phyloP scores from a whole-genome alignment of 2,797 vertebrate species.

The Diplodus sargus region DNA sequence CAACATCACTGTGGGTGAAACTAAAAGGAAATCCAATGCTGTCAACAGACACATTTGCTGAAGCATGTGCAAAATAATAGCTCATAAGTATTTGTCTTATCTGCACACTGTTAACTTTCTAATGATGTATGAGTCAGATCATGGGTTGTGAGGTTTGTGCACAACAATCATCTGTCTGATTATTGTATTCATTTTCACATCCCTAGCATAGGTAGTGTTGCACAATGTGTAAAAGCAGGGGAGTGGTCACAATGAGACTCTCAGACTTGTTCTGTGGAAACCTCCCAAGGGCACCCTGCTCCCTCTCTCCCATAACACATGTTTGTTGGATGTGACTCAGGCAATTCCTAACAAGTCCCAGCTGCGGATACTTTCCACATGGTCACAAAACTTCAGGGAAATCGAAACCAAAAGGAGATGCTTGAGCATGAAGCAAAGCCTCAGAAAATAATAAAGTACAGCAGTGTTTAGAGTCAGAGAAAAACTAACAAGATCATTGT shows the following conservation, averaged over 20 bases:
- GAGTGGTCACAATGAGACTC: slow-evolving; percentile 1
- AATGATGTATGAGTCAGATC: neutral
- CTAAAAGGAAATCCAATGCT: slow-evolving; percentile 32
- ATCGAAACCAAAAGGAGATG: slow-evolving; percentile 61
- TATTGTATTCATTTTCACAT: neutral
- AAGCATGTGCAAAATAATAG: slow-evolving; percentile 7
- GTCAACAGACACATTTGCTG: slow-evolving; percentile 20
- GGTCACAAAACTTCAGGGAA: slow-evolving; percentile 45
- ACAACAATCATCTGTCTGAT: neutral
- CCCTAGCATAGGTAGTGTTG: neutral
- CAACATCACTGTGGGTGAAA: slow-evolving; percentile 15
- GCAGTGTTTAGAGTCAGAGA: slow-evolving; percentile 6
- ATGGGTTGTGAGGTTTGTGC: neutral
- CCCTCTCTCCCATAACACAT: slow-evolving; percentile 32
- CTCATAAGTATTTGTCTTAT: slow-evolving; percentile 15
- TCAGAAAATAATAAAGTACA: slow-evolving; percentile 18
- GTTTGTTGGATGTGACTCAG: slow-evolving; percentile 38
- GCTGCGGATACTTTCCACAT: slow-evolving; percentile 54
- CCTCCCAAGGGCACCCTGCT: slow-evolving; percentile 14
- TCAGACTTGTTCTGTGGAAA: slow-evolving; percentile 50
- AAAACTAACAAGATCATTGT: neutral
- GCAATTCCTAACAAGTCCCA: slow-evolving; percentile 51
- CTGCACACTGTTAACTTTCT: neutral
- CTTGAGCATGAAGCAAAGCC: neutral
- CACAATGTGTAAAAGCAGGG: slow-evolving; percentile 13